Evolutionary conservation across 2,888 invertebrate species (phyloP).

Genomic region (Archips crataeganus): DNA sequence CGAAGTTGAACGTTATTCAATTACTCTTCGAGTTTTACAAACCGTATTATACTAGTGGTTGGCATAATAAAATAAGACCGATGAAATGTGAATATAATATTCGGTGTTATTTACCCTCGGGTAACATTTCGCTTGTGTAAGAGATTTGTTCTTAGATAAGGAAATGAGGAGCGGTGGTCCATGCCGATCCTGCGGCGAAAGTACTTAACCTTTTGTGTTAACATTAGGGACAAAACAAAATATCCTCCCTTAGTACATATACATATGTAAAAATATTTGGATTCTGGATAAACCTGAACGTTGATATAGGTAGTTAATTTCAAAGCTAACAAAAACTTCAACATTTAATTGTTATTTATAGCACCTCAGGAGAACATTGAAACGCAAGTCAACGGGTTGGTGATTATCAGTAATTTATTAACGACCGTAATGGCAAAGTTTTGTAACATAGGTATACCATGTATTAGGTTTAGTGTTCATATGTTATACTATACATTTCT

Average conservation of each 20-base stretch:
- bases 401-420: slow-evolving; percentile 20
- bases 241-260: neutral
- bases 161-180: neutral
- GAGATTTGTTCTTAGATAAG: neutral
- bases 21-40: slow-evolving; percentile 56
- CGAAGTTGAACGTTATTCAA: slow-evolving; percentile 62
- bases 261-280: neutral
- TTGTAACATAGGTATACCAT: neutral
- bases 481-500: too few relatives aligned
- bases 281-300: neutral
- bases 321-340: slow-evolving; percentile 4
- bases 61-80: slow-evolving; percentile 44
- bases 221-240: neutral
- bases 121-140: slow-evolving; percentile 10
- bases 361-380: neutral
- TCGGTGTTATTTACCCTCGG: slow-evolving; percentile 12
- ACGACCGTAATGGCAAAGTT: neutral
- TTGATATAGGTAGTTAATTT: neutral
- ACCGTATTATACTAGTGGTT: slow-evolving; percentile 49
- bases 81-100: slow-evolving; percentile 23
- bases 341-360: slow-evolving; percentile 15
- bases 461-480: neutral
- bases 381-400: neutral
- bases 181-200: neutral
- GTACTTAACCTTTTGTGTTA: slow-evolving; percentile 15